phyloP scores from a whole-genome alignment of 2,797 vertebrate species.

The Falco concolor region DNA sequence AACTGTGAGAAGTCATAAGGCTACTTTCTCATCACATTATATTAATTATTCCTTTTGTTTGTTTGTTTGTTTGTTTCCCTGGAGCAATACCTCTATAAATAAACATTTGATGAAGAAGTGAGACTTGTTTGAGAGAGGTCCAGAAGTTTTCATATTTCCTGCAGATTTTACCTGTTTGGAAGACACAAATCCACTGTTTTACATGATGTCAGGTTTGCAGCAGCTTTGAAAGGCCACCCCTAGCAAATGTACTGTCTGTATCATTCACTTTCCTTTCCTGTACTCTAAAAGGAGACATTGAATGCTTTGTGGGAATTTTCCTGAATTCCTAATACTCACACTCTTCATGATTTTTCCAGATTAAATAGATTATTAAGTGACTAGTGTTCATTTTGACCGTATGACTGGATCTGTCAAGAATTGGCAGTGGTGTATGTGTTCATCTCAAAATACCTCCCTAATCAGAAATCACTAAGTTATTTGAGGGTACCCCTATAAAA shows the following conservation, averaged over 20 bases:
- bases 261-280: background rate
- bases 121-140: background rate
- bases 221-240: background rate
- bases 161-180: background rate
- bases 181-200: background rate
- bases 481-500: background rate
- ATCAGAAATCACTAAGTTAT: background rate
- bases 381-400: background rate
- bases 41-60: background rate
- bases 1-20: background rate
- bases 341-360: background rate
- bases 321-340: background rate
- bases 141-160: background rate
- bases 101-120: background rate
- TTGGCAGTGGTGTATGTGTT: background rate
- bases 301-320: background rate
- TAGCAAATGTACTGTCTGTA: background rate
- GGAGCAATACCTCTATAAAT: background rate
- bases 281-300: background rate
- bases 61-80: background rate
- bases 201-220: background rate
- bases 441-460: background rate
- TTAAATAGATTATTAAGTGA: background rate
- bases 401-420: background rate
- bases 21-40: background rate